Evolutionary conservation across 1,140 invertebrate genomes (phyloP).

Genomic region (Piezodorus guildinii): DNA sequence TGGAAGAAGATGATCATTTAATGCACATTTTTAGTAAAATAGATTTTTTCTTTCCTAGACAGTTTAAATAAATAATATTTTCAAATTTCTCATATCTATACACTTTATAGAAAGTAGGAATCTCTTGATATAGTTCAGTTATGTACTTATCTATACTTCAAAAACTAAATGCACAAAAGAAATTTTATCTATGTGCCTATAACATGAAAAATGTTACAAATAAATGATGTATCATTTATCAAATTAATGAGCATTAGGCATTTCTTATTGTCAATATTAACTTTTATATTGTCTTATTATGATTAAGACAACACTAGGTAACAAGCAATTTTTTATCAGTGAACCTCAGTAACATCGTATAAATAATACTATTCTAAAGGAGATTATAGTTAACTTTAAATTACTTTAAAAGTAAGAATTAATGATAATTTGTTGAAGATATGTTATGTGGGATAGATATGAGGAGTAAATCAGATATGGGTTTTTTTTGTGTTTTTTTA

Average conservation of each 20-base stretch:
- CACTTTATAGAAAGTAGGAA: constrained; percentile 10
- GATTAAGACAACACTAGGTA: constrained; percentile 9
- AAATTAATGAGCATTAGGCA: constrained; percentile 10
- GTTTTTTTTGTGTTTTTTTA: background rate
- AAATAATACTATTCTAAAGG: background rate
- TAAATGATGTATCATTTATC: background rate
- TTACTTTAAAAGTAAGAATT: background rate
- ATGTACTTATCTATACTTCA: background rate
- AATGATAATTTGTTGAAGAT: background rate
- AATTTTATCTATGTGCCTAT: background rate
- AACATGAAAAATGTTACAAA: background rate
- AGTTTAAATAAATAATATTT: constrained; percentile 8
- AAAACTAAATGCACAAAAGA: background rate
- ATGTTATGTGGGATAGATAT: background rate
- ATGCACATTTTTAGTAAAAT: constrained; percentile 14
- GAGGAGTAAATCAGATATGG: background rate
- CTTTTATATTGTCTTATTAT: background rate
- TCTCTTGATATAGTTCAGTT: background rate
- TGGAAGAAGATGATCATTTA: constrained; percentile 5
- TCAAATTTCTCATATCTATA: constrained; percentile 5
- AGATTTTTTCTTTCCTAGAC: constrained; percentile 5
- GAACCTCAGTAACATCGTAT: background rate
- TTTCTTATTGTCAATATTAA: constrained; percentile 14
- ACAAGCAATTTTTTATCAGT: constrained; percentile 6
- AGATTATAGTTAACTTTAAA: background rate